A percentile compares a stretch with the other conserved stretches of the same genome.
Evolutionary conservation across 2,888 invertebrate species (phyloP).

Genomic region (Plusia festucae): DNA sequence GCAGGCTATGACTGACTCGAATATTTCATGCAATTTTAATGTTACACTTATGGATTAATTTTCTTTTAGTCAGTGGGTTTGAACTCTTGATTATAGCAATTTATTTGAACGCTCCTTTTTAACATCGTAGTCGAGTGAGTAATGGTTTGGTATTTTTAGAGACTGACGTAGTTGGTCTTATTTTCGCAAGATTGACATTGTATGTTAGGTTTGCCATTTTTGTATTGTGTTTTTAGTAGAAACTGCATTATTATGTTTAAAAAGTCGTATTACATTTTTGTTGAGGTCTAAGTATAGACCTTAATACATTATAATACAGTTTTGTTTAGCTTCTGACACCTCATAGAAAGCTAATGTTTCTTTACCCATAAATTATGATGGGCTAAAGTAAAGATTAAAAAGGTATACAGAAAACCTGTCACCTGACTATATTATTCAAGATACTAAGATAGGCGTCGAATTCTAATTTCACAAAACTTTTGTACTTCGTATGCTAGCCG

Average conservation of each 20-base stretch:
- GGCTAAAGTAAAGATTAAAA: neutral
- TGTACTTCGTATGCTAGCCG: neutral
- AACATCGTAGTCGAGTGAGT: conserved; percentile 31
- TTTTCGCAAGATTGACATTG: conserved; percentile 20
- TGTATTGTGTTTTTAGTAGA: conserved; percentile 29
- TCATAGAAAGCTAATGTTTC: neutral
- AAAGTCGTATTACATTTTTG: conserved; percentile 25
- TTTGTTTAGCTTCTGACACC: neutral
- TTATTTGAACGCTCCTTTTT: neutral
- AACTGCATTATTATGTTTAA: conserved; percentile 32
- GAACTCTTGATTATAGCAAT: neutral
- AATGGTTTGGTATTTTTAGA: conserved; percentile 37
- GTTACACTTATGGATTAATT: neutral
- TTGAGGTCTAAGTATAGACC: neutral
- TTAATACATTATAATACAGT: neutral
- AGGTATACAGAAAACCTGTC: too few species aligned
- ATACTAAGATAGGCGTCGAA: neutral
- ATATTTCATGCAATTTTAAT: neutral
- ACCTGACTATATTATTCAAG: too few species aligned
- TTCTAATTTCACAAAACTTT: too few species aligned
- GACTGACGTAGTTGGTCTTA: conserved; percentile 21
- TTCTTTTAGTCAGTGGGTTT: neutral
- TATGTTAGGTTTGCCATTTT: conserved; percentile 27
- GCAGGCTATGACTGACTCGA: too few species aligned
- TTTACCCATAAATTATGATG: neutral